Evolutionary conservation across 2,797 vertebrate genomes (phyloP).

Genomic region (Phaenicophaeus curvirostris): DNA sequence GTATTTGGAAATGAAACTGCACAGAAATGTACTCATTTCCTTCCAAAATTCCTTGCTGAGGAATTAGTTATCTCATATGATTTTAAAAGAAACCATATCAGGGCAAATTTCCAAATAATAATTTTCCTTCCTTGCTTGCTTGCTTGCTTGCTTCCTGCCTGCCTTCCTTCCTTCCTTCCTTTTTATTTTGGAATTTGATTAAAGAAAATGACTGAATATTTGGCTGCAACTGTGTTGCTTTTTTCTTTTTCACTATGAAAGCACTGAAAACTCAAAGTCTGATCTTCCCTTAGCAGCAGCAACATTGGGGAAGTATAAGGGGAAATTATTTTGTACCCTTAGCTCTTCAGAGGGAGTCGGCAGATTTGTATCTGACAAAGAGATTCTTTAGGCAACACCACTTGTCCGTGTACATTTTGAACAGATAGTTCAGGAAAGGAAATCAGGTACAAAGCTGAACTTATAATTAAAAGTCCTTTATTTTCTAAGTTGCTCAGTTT

Average conservation of each 20-base stretch:
- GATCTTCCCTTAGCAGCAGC: background rate
- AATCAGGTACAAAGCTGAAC: background rate
- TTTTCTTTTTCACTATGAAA: background rate
- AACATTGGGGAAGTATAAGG: background rate
- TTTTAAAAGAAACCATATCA: background rate
- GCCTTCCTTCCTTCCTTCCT: too few species aligned
- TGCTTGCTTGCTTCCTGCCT: too few species aligned
- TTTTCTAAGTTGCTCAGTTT: background rate
- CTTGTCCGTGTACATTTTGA: background rate
- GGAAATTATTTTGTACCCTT: background rate
- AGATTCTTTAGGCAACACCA: background rate
- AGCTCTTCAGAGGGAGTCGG: background rate
- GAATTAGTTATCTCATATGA: background rate
- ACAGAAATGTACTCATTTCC: background rate
- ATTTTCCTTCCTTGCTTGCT: rapidly evolving
- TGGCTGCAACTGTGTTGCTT: background rate
- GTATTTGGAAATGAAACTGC: background rate
- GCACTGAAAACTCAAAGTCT: background rate
- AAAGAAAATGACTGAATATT: background rate
- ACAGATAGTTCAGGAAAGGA: background rate
- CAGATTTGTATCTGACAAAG: background rate
- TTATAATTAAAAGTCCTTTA: background rate
- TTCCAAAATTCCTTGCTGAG: background rate
- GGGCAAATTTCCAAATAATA: background rate
- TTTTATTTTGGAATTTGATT: too few species aligned